Evolutionary conservation across 2,888 invertebrate genomes (phyloP).

Genomic region (Macropis europaea): DNA sequence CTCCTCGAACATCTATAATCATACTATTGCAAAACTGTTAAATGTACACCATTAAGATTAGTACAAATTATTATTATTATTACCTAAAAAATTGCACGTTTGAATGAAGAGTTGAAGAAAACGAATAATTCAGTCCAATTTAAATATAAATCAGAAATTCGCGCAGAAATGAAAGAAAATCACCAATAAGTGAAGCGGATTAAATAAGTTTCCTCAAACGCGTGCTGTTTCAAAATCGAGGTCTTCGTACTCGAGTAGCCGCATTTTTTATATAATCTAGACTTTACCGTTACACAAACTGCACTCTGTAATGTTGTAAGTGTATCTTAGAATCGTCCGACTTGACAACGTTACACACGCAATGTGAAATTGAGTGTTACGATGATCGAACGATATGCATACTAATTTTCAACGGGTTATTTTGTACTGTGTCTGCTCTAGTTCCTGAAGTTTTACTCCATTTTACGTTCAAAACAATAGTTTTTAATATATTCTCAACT

Average conservation of each 20-base stretch:
- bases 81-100: too few species aligned
- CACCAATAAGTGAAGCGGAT: neutral
- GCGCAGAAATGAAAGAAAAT: constrained; percentile 1
- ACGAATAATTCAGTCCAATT: too few species aligned
- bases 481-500: neutral
- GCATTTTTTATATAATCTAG: constrained; percentile 5
- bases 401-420: neutral
- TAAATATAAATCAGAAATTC: too few species aligned
- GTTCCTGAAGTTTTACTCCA: neutral
- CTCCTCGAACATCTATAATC: too few species aligned
- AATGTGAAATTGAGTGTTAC: constrained; percentile 12
- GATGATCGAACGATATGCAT: constrained; percentile 10
- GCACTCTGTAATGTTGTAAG: neutral
- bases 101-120: too few species aligned
- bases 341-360: neutral
- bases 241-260: neutral
- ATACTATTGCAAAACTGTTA: too few species aligned
- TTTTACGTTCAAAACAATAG: neutral
- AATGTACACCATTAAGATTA: too few species aligned
- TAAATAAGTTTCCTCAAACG: neutral
- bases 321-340: neutral
- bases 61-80: too few species aligned
- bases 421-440: neutral
- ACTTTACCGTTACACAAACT: neutral
- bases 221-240: neutral